Conservation (phyloP, 2,888 invertebrate genomes). For the Pachliopta kotzebuea region DNA sequence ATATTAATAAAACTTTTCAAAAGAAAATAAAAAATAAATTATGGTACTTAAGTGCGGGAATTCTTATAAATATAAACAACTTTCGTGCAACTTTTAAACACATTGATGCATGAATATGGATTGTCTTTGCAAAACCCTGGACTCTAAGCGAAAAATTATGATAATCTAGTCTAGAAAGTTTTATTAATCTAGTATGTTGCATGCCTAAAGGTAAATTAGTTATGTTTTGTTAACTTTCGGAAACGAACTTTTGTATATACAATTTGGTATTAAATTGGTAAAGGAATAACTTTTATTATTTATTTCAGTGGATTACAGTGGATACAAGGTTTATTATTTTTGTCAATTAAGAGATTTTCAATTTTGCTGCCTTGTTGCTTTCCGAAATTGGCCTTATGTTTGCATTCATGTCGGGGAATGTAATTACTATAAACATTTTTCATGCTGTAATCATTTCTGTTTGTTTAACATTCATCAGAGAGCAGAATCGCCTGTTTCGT, state of each 20-base stretch:
- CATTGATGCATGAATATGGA: slow-evolving; percentile 6
- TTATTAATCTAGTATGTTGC: slow-evolving; percentile 17
- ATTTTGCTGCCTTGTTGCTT: no score
- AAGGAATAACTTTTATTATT: neutral
- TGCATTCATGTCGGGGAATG: no score
- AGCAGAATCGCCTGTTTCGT: no score
- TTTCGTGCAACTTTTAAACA: slow-evolving; percentile 4
- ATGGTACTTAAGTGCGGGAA: neutral
- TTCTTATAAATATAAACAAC: neutral
- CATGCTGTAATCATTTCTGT: no score
- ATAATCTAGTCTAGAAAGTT: slow-evolving; percentile 20
- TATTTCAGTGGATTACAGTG: no score
- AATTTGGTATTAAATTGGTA: neutral
- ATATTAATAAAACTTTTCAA: no score
- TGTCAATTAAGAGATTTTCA: no score
- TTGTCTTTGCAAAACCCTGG: slow-evolving; percentile 4
- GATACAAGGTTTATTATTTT: neutral
- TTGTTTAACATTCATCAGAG: no score
- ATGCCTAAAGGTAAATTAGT: slow-evolving; percentile 13
- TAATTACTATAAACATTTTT: no score
- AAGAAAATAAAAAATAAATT: neutral
- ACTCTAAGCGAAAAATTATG: slow-evolving; percentile 20
- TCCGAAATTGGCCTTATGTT: no score
- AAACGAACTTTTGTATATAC: neutral
- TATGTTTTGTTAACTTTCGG: slow-evolving; percentile 8